Conservation (phyloP, 2,113 vertebrate genomes). For the Condylura cristata region DNA sequence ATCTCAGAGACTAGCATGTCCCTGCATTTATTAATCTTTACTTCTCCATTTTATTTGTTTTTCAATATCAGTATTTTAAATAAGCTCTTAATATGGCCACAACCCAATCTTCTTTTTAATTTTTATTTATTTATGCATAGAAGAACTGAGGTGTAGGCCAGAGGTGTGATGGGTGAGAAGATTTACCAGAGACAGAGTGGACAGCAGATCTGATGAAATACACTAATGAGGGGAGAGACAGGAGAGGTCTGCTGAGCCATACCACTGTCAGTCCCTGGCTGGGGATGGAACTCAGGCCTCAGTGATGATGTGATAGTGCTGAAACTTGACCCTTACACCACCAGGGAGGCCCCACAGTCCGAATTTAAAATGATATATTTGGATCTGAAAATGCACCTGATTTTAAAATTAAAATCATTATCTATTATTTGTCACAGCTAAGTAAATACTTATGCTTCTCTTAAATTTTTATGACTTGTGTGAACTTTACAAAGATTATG, state of each 20-base stretch:
- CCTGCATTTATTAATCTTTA: background rate
- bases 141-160: no score
- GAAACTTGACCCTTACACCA: no score
- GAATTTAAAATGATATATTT: conserved; percentile 9
- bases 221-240: no score
- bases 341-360: background rate
- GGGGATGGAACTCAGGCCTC: no score
- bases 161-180: no score
- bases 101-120: background rate
- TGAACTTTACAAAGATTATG: background rate
- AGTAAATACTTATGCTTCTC: background rate
- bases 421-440: background rate
- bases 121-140: no score
- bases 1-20: background rate
- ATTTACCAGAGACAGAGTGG: no score
- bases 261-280: no score
- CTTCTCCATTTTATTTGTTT: background rate
- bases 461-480: conserved; percentile 20
- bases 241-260: no score
- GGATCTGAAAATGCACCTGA: background rate
- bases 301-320: no score
- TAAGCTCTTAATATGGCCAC: background rate
- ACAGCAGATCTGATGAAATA: no score
- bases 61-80: background rate
- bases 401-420: background rate